Percentiles rank a stretch among this genome's conserved stretches.
These are phyloP conservation scores for Megaptera novaeangliae DNA, from an alignment of 2,113 vertebrate genomes.

Conservation along the genomic window DNA sequence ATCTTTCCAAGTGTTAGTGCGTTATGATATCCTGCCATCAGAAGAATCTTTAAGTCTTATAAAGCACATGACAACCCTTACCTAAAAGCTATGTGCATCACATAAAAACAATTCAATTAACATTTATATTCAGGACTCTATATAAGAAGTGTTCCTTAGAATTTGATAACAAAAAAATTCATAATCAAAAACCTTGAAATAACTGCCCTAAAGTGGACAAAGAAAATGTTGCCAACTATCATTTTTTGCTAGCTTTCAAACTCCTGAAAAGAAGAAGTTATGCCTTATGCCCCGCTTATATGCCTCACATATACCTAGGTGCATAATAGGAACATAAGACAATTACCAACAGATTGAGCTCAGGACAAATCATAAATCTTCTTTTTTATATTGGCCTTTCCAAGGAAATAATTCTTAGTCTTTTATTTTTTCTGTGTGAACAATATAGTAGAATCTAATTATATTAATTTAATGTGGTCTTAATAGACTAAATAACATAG, in stretches of 20 bases:
- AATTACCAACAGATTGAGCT: background rate
- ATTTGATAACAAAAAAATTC: background rate
- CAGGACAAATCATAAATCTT: background rate
- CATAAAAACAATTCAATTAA: background rate
- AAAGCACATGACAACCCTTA: background rate
- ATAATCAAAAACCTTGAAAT: conserved; percentile 13
- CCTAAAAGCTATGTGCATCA: background rate
- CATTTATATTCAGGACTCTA: background rate
- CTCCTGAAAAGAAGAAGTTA: background rate
- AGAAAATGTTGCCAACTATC: background rate
- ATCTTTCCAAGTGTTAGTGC: background rate
- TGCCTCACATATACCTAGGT: background rate
- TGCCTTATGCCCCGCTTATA: background rate
- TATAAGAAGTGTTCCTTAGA: background rate
- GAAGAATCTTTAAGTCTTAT: background rate
- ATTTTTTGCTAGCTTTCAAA: background rate
- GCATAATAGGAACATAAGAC: background rate
- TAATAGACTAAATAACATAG: background rate
- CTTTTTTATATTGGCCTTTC: background rate
- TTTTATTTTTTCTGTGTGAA: background rate
- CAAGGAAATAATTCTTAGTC: background rate
- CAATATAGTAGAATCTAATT: background rate
- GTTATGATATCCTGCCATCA: background rate
- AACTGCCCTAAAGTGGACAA: background rate
- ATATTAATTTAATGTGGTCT: background rate